Conservation (phyloP, 2,888 invertebrate genomes). For the Andrena camellia region DNA sequence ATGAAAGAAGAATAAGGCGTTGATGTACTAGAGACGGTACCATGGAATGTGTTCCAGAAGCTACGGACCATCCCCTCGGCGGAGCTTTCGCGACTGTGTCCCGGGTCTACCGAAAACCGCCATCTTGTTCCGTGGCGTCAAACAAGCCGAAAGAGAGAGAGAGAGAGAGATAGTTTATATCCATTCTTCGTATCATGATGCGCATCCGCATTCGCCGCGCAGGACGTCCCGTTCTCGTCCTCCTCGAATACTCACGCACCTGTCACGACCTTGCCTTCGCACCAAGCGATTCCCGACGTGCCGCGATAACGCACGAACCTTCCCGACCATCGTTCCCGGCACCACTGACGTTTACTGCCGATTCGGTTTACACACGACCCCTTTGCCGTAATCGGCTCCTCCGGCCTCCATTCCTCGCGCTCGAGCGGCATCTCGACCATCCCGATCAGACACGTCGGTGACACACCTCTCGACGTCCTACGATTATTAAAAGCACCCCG, state of each 20-base stretch:
- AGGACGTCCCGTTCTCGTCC: slow-evolving; percentile 35
- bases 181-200: slow-evolving; percentile 38
- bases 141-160: slow-evolving; percentile 15
- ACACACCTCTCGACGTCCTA: background rate
- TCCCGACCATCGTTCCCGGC: slow-evolving; percentile 1
- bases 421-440: background rate
- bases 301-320: background rate
- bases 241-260: slow-evolving; percentile 42
- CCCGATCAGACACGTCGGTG: background rate
- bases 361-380: background rate
- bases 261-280: slow-evolving; percentile 32
- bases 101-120: slow-evolving; percentile 63
- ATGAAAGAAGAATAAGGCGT: background rate
- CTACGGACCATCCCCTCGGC: slow-evolving; percentile 29
- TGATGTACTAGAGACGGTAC: background rate
- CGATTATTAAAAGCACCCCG: too few relatives aligned
- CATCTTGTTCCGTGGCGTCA: slow-evolving; percentile 67
- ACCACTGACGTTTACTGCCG: slow-evolving; percentile 4
- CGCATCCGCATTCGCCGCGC: slow-evolving; percentile 46
- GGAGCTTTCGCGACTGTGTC: slow-evolving; percentile 41
- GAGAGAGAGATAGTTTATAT: slow-evolving; percentile 44
- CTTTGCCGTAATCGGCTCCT: background rate
- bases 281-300: background rate
- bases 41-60: slow-evolving; percentile 8
- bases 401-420: background rate